Evolutionary conservation across 92 coral and sea anemone species (phyloP), one percentile per base, ranked within the genome.

Genomic region (Parazoanthus darwini): DNA sequence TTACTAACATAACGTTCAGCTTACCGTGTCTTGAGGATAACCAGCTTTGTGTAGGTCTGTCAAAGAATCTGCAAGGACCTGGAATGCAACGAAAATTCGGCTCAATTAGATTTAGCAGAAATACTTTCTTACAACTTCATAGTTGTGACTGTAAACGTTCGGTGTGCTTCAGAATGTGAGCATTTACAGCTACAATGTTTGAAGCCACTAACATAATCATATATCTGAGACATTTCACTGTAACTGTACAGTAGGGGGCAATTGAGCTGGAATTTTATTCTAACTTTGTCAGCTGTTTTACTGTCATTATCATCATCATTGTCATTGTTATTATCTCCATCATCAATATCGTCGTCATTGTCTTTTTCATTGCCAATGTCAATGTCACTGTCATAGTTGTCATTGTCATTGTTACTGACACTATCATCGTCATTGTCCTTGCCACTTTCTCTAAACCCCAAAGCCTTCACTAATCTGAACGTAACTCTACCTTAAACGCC

Each of bases 31-130:
- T 18, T 90, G 92, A 0, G 99, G 99, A 67, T 93, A 93, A 29
- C 99, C 99, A 11, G 94, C 98, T 92, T 97, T 95, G 86, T 95
- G 86, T 46, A 97, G 98, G 78, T 97, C 99, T 22, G 98, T 92
- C 93, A 97, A 80, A 13, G 99, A 92, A 82, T 97, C 98, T 77
- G 98, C 89, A 48, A 96, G 94, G 18, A 96, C 97, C 99, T 96
- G 78, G 25, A 0, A 80, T 22, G n/a, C 50, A 79, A 66, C 1
- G 8, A 63, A 5, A 38, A 8, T 37, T 23, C 4, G 20, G 66
- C 66, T 26, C 36, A 43, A 79, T 58, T 67, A 66, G 20, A 15
- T 29, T 18, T 8, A 33, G 2, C 26, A 63, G n/a, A 70, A 50
- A 2, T 39, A 39, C 2, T 39, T 39, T 39, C 4, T 39, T 39